These are phyloP conservation scores for Aporophyla nigra DNA, from an alignment of 2,888 invertebrate species.

Conservation along the genomic window DNA sequence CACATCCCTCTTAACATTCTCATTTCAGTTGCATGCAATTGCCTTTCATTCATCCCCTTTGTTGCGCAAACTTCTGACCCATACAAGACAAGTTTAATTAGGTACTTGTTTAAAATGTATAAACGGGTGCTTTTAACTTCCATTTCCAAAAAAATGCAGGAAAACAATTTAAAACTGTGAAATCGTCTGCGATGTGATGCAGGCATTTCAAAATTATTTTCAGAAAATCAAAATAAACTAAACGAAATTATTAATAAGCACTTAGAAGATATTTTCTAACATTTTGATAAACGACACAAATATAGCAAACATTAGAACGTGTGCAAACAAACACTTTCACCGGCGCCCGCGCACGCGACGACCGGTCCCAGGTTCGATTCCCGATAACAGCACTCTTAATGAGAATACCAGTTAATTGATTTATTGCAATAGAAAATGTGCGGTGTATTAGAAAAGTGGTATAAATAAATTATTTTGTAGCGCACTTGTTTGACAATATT, in stretches of 20 bases:
- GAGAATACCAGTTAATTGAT: conserved; percentile 87
- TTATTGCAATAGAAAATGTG: conserved; percentile 77
- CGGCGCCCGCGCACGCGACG: conserved; percentile 83
- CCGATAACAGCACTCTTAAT: conserved; percentile 87
- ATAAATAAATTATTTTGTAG: conserved; percentile 51
- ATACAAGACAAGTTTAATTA: too few relatives aligned
- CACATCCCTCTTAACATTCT: too few relatives aligned
- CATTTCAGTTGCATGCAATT: too few relatives aligned
- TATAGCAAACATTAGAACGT: conserved; percentile 65
- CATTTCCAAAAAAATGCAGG: too few relatives aligned
- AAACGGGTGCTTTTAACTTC: too few relatives aligned
- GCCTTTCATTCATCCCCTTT: too few relatives aligned
- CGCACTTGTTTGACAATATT: conserved; percentile 32
- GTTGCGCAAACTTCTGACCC: too few relatives aligned
- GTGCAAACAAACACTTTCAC: conserved; percentile 86
- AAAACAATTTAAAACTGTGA: too few relatives aligned
- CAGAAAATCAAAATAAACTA: background rate
- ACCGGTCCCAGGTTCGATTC: conserved; percentile 87
- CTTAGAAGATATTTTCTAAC: conserved; percentile 53
- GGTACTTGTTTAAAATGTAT: too few relatives aligned
- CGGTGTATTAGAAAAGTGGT: conserved; percentile 54
- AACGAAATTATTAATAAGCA: conserved; percentile 29
- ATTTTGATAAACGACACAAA: conserved; percentile 65
- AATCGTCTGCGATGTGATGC: background rate
- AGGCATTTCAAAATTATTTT: background rate